Evolutionary conservation across 2,888 invertebrate genomes (phyloP).

Genomic region (Prionchulus punctatus): DNA sequence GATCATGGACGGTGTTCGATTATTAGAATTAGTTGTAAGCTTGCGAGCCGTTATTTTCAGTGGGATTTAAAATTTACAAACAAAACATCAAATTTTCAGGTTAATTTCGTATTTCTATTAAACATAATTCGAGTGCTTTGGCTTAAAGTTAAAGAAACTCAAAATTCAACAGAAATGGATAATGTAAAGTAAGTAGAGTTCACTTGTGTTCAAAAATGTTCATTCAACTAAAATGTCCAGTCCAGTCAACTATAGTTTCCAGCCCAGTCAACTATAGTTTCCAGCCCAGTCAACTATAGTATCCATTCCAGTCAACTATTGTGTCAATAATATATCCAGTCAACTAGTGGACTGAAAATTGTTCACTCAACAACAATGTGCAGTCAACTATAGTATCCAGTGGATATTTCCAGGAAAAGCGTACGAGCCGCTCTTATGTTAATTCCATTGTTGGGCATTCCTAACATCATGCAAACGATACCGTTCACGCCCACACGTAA

Average conservation of each 20-base stretch:
- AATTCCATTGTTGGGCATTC: slow-evolving; percentile 39
- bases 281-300: not conserved
- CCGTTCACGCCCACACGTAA: slow-evolving; percentile 31
- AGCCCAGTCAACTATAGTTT: not conserved
- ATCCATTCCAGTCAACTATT: not conserved
- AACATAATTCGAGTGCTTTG: slow-evolving; percentile 40
- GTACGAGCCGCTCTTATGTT: slow-evolving; percentile 40
- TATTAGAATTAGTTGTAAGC: slow-evolving; percentile 59
- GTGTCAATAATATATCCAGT: too few species aligned
- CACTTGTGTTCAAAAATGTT: not conserved
- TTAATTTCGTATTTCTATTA: slow-evolving; percentile 38
- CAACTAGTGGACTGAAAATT: too few species aligned
- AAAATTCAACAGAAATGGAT: slow-evolving; percentile 36
- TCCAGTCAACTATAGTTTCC: not conserved
- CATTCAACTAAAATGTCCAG: not conserved
- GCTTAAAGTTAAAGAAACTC: slow-evolving; percentile 36
- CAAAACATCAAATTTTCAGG: slow-evolving; percentile 26
- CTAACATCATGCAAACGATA: slow-evolving; percentile 39
- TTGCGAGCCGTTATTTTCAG: too few species aligned
- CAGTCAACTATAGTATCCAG: not conserved
- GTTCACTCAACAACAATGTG: not conserved
- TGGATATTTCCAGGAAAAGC: slow-evolving; percentile 33
- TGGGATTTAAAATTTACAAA: not conserved
- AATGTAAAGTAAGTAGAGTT: slow-evolving; percentile 34
- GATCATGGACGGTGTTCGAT: slow-evolving; percentile 73